Base-by-base conservation (phyloP, 2,797 vertebrate species). In the Paguma larvata region DNA sequence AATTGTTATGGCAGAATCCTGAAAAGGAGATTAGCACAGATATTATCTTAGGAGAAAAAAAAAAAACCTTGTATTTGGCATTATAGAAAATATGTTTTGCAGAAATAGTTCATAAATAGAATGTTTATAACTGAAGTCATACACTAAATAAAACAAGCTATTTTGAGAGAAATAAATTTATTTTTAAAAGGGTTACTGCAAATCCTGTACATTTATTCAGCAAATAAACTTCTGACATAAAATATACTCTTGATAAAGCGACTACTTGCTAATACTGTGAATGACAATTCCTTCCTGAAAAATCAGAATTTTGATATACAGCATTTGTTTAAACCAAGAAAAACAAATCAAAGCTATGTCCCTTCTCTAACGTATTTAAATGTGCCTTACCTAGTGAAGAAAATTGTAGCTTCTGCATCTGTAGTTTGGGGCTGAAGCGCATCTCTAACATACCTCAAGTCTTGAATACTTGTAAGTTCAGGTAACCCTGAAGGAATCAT, bases 401-500 rank as follows among this genome's bases (percentile, higher is more conserved):
- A 99, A 98, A 99, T 99, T 2, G 99, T 99, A 90, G 99, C 99
- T 98, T 99, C 99, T 48, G 99, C 99, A 65, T 99, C 99, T 44
- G 99, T 99, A 97, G 99, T 99, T 98, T 99, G 99, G 0, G 99
- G 99, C 94, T 99, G 99, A 90, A 99, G 99, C 63, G 99, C 99
- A 96, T 99, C 99, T 89, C 99, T 99, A 88, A 99, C 99, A 10
- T 99, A 99, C 97, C 99, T 99, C 78, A 99, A 98, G 95, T 99
- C 99, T 97, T 99, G 99, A 97, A 99, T 84, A 70, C 99, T 99
- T 5, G 99, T 99, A 94, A 99, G 99, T 98, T 99, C 99, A 48
- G 99, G 99, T 95, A 99, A 99, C 7, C 99, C 99, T 27, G 99
- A 99, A 59, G 99, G 99, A 21, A 99, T 99, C 99, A 99, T 99